Conservation (phyloP, 2,888 invertebrate species). For the Sinohyriopsis cumingii region DNA sequence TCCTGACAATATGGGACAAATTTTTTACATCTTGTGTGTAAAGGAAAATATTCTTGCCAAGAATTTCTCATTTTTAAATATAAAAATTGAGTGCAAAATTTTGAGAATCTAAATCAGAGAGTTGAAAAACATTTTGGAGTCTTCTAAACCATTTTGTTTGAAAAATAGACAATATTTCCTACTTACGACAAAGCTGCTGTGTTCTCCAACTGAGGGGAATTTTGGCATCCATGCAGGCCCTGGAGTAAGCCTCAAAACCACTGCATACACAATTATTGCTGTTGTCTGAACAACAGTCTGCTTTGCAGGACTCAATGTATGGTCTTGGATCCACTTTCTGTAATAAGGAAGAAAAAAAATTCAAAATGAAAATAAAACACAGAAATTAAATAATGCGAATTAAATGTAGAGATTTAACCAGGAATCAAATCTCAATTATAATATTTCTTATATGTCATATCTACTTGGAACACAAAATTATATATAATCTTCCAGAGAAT, state of each 20-base stretch:
- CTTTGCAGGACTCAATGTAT: slow-evolving; percentile 82
- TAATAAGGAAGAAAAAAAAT: slow-evolving; percentile 15
- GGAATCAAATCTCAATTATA: too few species aligned
- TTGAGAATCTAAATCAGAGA: too few species aligned
- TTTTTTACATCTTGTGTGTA: too few species aligned
- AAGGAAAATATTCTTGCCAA: too few species aligned
- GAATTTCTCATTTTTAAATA: too few species aligned
- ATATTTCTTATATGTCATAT: too few species aligned
- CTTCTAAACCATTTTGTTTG: background rate
- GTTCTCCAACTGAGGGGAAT: slow-evolving; percentile 81
- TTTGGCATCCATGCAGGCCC: slow-evolving; percentile 80
- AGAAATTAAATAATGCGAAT: background rate
- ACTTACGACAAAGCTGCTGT: slow-evolving; percentile 87
- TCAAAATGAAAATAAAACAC: background rate
- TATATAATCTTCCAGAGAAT: too few species aligned
- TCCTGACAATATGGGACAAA: too few species aligned
- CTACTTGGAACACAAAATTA: too few species aligned
- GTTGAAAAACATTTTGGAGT: too few species aligned
- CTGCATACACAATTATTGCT: slow-evolving; percentile 77
- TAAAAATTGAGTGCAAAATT: too few species aligned
- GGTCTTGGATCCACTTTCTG: slow-evolving; percentile 80
- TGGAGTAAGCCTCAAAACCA: slow-evolving; percentile 83
- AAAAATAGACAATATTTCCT: background rate
- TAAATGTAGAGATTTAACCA: background rate
- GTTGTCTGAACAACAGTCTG: slow-evolving; percentile 82